Percentiles rank a stretch among this genome's conserved stretches.
These are phyloP conservation scores for Papilio xuthus DNA, from an alignment of 1,140 invertebrate genomes.

Conservation along the genomic window DNA sequence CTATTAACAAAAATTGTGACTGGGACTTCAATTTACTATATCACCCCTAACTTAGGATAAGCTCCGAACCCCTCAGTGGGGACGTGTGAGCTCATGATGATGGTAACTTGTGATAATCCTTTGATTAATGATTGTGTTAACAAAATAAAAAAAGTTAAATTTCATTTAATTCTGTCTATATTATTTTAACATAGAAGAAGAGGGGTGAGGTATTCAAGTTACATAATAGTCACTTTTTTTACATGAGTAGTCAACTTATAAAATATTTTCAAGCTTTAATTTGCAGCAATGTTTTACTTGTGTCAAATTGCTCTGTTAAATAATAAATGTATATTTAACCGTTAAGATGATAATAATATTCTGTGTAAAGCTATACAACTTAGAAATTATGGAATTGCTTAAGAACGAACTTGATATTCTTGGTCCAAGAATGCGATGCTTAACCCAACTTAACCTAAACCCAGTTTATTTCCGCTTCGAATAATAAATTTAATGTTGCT, in stretches of 20 bases:
- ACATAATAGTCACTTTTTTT: constrained; percentile 28
- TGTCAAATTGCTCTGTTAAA: constrained; percentile 55
- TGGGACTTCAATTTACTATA: no score
- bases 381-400: constrained; percentile 49
- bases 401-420: constrained; percentile 44
- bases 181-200: no score
- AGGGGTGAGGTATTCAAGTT: no score
- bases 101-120: no score
- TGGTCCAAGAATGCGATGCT: constrained; percentile 64
- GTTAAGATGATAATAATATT: constrained; percentile 29
- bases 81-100: no score
- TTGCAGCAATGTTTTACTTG: constrained; percentile 60
- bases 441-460: constrained; percentile 50
- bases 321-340: constrained; percentile 7
- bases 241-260: constrained; percentile 43
- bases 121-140: background rate
- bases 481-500: constrained; percentile 21
- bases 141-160: background rate
- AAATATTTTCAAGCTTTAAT: constrained; percentile 55
- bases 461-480: constrained; percentile 44
- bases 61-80: no score
- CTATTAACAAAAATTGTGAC: constrained; percentile 28
- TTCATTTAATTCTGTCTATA: constrained; percentile 28
- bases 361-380: constrained; percentile 22
- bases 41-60: no score